These are phyloP conservation scores for Mobula birostris DNA, from an alignment of 2,113 vertebrate genomes.

Conservation along the genomic window DNA sequence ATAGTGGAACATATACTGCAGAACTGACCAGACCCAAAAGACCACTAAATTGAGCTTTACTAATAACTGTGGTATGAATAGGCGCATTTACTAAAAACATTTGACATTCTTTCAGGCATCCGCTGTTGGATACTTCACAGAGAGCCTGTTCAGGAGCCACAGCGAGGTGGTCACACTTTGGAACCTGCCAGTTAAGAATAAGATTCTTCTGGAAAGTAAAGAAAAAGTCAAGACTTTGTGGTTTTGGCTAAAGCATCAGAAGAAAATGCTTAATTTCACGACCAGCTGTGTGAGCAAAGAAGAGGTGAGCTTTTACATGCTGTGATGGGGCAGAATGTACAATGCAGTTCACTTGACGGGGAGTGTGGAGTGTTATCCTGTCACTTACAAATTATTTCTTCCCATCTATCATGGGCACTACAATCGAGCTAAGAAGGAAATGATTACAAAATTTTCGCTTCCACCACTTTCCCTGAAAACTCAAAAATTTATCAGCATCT, in stretches of 20 bases:
- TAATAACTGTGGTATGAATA: background rate
- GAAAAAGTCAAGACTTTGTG: slow-evolving; percentile 54
- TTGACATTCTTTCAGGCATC: slow-evolving; percentile 53
- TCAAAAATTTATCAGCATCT: background rate
- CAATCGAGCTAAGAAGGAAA: background rate
- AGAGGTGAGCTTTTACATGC: slow-evolving; percentile 50
- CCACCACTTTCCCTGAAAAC: background rate
- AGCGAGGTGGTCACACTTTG: slow-evolving; percentile 64
- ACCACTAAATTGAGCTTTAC: background rate
- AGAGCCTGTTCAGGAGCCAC: slow-evolving; percentile 57
- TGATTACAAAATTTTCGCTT: background rate
- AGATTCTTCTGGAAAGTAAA: slow-evolving; percentile 59
- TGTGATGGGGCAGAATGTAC: background rate
- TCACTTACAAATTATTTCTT: too few species aligned
- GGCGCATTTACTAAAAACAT: background rate
- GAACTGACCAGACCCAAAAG: background rate
- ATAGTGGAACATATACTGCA: background rate
- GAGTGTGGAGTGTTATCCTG: background rate
- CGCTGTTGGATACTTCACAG: slow-evolving; percentile 51
- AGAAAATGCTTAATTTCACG: slow-evolving; percentile 61
- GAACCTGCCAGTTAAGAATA: slow-evolving; percentile 57
- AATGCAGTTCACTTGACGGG: background rate
- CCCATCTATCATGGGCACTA: background rate
- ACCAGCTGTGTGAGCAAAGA: slow-evolving; percentile 53
- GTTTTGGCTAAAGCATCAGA: slow-evolving; percentile 57